These are phyloP conservation scores for Catostomus latipinnis DNA, from an alignment of 2,797 vertebrate genomes.

Conservation along the genomic window DNA sequence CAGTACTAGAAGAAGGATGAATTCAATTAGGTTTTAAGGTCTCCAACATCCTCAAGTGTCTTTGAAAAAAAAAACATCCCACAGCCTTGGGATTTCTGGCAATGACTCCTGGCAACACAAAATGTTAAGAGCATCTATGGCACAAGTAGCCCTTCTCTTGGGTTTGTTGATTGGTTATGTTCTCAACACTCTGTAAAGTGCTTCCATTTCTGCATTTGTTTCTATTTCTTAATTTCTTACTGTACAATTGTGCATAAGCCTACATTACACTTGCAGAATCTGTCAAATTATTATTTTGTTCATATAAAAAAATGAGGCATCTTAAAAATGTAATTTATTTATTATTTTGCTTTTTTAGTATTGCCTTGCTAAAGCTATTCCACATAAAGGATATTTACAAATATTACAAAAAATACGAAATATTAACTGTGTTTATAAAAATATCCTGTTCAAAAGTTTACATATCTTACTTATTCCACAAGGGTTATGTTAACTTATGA, in stretches of 20 bases:
- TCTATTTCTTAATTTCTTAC: conserved; percentile 1
- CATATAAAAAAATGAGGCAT: no score
- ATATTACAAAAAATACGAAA: no score
- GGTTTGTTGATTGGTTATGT: neutral
- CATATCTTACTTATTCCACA: no score
- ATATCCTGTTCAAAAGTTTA: no score
- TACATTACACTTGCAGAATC: no score
- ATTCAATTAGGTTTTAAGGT: conserved; percentile 39
- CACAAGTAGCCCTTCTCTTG: neutral
- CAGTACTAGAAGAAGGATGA: conserved; percentile 40
- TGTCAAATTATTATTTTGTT: no score
- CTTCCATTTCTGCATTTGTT: conserved; percentile 23
- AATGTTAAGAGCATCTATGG: conserved; percentile 4
- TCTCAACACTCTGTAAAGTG: conserved; percentile 7
- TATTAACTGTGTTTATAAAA: no score
- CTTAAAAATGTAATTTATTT: no score
- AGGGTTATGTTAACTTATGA: no score
- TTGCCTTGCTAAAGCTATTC: no score
- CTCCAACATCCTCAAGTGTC: conserved; percentile 14
- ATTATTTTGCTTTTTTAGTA: no score
- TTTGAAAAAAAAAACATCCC: neutral
- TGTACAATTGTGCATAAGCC: neutral
- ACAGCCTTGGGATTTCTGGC: conserved; percentile 27
- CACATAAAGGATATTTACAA: no score
- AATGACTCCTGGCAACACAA: neutral